A percentile compares a stretch with the other conserved stretches of the same genome.
phyloP scores from a whole-genome alignment of 2,888 invertebrate genomes.

The Pedicia rivosa region DNA sequence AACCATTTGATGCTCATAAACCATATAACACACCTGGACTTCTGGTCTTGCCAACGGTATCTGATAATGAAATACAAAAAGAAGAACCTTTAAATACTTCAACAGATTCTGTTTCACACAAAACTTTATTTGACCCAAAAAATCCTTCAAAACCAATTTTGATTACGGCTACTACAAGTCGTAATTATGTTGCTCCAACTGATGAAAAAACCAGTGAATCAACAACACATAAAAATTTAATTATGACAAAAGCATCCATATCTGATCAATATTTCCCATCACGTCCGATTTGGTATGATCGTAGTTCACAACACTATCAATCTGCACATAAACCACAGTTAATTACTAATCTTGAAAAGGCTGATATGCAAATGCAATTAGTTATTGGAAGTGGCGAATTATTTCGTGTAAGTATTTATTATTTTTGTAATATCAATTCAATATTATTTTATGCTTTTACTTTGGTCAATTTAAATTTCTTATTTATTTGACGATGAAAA shows the following conservation, averaged over 20 bases:
- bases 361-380: conserved; percentile 49
- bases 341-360: conserved; percentile 47
- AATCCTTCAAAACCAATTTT: conserved; percentile 58
- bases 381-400: conserved; percentile 43
- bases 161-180: conserved; percentile 31
- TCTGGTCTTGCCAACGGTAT: neutral
- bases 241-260: neutral
- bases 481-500: too few relatives aligned
- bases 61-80: conserved; percentile 6
- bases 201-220: neutral
- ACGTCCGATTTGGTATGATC: conserved; percentile 40
- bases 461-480: too few relatives aligned
- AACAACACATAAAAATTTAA: neutral
- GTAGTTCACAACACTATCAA: conserved; percentile 26
- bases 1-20: too few relatives aligned
- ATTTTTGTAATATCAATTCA: too few relatives aligned
- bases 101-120: neutral
- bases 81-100: conserved; percentile 5
- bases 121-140: conserved; percentile 40
- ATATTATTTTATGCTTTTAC: too few relatives aligned
- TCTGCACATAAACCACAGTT: conserved; percentile 41
- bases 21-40: too few relatives aligned
- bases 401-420: too few relatives aligned
- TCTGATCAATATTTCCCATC: neutral
- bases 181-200: conserved; percentile 4